Conservation (phyloP, 2,797 vertebrate genomes). For the Rhabdophis nuchalis region DNA sequence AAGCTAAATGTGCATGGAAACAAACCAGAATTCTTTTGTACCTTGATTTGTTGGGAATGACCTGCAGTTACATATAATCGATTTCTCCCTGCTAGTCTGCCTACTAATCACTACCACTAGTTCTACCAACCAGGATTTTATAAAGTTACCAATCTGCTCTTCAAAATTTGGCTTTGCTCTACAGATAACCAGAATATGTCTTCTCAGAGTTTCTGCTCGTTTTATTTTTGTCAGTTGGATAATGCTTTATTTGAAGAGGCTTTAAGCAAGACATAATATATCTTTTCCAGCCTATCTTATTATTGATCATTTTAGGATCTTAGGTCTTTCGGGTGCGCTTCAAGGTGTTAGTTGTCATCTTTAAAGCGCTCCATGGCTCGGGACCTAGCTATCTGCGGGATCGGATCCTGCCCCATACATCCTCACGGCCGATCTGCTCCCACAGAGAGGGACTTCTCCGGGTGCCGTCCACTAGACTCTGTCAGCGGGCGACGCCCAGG, state of each 20-base stretch:
- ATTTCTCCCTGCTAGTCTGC: background rate
- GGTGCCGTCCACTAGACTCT: too few species aligned
- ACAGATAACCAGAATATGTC: background rate
- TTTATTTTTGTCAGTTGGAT: background rate
- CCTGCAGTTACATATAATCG: background rate
- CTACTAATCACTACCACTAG: background rate
- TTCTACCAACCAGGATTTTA: background rate
- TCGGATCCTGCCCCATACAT: too few species aligned
- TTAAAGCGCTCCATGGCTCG: too few species aligned
- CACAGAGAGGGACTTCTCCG: too few species aligned
- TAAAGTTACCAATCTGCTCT: background rate
- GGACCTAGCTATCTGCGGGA: too few species aligned
- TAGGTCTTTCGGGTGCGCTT: too few species aligned
- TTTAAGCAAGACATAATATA: background rate
- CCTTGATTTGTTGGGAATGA: background rate
- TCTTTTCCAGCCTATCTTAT: background rate
- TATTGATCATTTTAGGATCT: background rate
- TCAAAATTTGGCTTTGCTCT: background rate
- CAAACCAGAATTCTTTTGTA: background rate
- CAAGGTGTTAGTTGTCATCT: too few species aligned
- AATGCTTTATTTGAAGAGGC: background rate
- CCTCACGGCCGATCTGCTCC: too few species aligned
- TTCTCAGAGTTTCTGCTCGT: background rate
- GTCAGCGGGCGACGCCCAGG: too few species aligned
- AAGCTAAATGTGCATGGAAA: background rate